Conservation (phyloP, 2,797 vertebrate genomes). For the Parauchenoglanis punctatus region DNA sequence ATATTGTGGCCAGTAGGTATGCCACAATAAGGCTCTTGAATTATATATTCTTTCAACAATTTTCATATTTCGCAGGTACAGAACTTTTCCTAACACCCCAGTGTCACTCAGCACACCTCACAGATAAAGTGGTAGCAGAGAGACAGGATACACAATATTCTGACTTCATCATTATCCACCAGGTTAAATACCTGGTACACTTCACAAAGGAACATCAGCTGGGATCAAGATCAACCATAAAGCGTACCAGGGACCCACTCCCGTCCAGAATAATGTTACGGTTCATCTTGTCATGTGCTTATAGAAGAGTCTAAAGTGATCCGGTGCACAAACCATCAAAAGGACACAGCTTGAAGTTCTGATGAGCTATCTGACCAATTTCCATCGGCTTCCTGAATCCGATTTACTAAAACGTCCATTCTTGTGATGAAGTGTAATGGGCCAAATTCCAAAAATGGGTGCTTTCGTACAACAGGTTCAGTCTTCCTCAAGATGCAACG, state of each 20-base stretch:
- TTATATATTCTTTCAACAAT: not conserved
- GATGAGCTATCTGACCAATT: not conserved
- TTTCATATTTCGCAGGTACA: not conserved
- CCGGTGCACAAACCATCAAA: not conserved
- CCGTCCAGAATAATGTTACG: not conserved
- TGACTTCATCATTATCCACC: not conserved
- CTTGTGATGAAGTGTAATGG: not conserved
- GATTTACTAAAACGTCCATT: not conserved
- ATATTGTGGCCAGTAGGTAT: not conserved
- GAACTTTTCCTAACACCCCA: not conserved
- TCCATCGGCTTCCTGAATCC: too few relatives aligned
- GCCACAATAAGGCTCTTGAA: not conserved
- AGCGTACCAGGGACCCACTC: not conserved
- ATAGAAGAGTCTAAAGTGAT: not conserved
- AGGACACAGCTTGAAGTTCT: not conserved
- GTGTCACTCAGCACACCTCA: not conserved
- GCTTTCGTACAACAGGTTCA: not conserved
- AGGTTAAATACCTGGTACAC: not conserved
- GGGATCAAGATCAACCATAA: not conserved
- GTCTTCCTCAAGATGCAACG: constrained; percentile 7
- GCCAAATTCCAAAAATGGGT: not conserved
- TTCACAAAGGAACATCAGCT: not conserved
- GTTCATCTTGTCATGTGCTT: not conserved
- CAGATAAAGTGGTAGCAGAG: not conserved
- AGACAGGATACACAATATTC: not conserved